Percentiles rank a stretch among this genome's conserved stretches.
phyloP scores from a whole-genome alignment of 2,888 invertebrate genomes.

The Abscondita cerata region DNA sequence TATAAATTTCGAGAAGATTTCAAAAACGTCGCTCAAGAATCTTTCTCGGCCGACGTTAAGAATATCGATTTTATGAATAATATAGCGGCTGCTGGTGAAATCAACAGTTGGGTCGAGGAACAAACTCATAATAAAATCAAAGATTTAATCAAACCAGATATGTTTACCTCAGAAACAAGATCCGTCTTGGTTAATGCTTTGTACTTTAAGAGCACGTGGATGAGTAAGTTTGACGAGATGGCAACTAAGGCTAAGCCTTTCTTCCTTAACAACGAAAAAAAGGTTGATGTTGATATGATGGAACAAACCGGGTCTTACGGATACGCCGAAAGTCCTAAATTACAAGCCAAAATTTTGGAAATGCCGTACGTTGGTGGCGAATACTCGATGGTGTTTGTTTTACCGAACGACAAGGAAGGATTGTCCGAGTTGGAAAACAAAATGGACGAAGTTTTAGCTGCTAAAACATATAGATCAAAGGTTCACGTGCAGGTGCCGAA shows the following conservation, averaged over 20 bases:
- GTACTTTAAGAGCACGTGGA: slow-evolving; percentile 52
- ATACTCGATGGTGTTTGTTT: slow-evolving; percentile 2
- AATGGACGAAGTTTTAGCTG: not conserved
- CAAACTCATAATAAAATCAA: slow-evolving; percentile 53
- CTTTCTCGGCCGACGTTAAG: slow-evolving; percentile 69
- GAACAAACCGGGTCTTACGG: not conserved
- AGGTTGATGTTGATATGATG: not conserved
- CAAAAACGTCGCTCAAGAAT: slow-evolving; percentile 63
- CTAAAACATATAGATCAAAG: no score
- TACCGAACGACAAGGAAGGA: not conserved
- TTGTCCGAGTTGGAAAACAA: not conserved
- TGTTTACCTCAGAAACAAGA: slow-evolving; percentile 41
- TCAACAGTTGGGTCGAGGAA: slow-evolving; percentile 53
- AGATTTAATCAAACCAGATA: slow-evolving; percentile 43
- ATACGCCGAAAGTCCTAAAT: not conserved
- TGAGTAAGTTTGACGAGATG: slow-evolving; percentile 28
- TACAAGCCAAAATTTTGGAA: not conserved
- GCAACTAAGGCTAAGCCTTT: slow-evolving; percentile 32
- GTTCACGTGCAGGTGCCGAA: not conserved
- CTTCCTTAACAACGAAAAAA: slow-evolving; percentile 18
- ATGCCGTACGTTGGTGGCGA: not conserved
- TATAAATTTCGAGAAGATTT: slow-evolving; percentile 63
- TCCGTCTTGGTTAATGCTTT: slow-evolving; percentile 52
- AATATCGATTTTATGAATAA: slow-evolving; percentile 44
- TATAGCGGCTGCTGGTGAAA: slow-evolving; percentile 41